Evolutionary conservation across 2,797 vertebrate genomes (phyloP), one percentile per base, ranked within the genome.

Genomic region (Protonibea diacanthus): DNA sequence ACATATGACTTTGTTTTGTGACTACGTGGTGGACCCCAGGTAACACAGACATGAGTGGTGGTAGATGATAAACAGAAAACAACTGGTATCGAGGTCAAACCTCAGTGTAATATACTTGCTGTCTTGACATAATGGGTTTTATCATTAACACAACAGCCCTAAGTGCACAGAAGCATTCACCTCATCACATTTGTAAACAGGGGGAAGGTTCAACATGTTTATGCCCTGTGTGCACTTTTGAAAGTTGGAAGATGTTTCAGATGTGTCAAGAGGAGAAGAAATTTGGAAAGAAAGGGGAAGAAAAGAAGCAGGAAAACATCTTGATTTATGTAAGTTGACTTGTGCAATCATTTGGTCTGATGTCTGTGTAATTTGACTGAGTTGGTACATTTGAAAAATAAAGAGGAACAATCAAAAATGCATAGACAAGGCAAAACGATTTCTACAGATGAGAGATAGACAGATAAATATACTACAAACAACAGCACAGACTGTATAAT

Each of bases 21-120:
- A 65, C 55, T 57, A 23, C 0, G 2, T 11, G 20, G 18, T 56
- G 21, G 44, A 76, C 33, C 40, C 40, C 9, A 23, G n/a, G 62
- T 79, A 40, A 69, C 76, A 68, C 51, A 67, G 57, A 74, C 48
- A 71, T 2, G 17, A 81, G 52, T 57, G 51, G 29, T 76, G 55
- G 89, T 92, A 82, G 86, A 93, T 93, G 81, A 93, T 92, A 92
- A 90, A 94, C 93, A 84, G 81, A 87, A 81, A 86, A 77, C 55
- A 78, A 77, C 33, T 47, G 48, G 0, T 23, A 40, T 33, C 63
- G 49, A 78, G 87, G 85, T 89, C 80, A 91, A 91, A 87, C 75
- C 76, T 72, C 69, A 6, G 80, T 86, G 86, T 90, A 86, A 87
- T 87, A 77, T 74, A 86, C 76, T 78, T 86, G 83, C 79, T 83